Conservation (phyloP, 1,140 invertebrate genomes). For the Heliconius himera region DNA sequence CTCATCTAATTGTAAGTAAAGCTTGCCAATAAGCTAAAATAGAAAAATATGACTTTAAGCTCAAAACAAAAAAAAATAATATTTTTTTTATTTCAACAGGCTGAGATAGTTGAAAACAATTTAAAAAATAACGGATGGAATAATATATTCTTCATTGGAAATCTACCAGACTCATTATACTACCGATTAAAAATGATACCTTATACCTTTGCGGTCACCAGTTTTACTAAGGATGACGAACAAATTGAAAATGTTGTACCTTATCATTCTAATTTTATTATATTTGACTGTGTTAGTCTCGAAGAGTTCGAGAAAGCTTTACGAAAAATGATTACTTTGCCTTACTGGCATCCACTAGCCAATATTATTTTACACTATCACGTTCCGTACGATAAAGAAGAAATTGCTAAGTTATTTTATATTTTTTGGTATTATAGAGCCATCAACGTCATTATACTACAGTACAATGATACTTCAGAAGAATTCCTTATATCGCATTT, state of each 20-base stretch:
- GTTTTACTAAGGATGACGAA: constrained; percentile 45
- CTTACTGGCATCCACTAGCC: constrained; percentile 66
- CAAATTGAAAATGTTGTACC: constrained; percentile 53
- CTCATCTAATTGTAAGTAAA: constrained; percentile 6
- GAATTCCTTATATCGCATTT: constrained; percentile 50
- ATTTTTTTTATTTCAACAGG: constrained; percentile 53
- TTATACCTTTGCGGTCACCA: constrained; percentile 46
- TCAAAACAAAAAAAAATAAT: neutral
- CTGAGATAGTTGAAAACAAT: constrained; percentile 50
- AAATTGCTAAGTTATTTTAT: constrained; percentile 61
- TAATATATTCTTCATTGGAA: constrained; percentile 55
- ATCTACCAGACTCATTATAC: constrained; percentile 55
- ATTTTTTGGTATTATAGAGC: constrained; percentile 63
- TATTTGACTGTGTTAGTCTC: constrained; percentile 54
- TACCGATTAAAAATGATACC: constrained; percentile 43
- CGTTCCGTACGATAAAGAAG: constrained; percentile 37
- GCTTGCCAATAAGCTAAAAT: neutral
- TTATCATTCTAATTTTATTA: constrained; percentile 55
- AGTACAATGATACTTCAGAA: constrained; percentile 49
- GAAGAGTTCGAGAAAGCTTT: constrained; percentile 56
- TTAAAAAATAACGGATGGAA: constrained; percentile 60
- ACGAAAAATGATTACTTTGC: constrained; percentile 44
- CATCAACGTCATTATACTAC: constrained; percentile 58
- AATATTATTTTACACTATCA: constrained; percentile 63
- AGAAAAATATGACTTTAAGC: neutral